phyloP scores from a whole-genome alignment of 1,140 invertebrate species.

The Calliopsis andreniformis region DNA sequence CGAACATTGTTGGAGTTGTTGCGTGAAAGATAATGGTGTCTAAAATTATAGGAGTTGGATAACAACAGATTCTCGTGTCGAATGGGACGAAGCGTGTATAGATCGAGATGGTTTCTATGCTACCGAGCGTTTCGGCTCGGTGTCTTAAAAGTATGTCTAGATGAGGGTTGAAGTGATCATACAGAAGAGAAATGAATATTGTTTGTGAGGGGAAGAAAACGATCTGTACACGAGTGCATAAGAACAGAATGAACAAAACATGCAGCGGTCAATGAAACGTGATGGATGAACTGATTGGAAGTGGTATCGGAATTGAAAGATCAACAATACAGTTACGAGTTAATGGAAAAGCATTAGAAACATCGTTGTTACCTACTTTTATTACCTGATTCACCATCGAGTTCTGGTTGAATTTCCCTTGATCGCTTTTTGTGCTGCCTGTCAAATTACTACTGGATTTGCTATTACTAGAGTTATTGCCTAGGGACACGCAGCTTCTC shows the following conservation, averaged over 20 bases:
- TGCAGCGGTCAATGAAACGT: constrained; percentile 30
- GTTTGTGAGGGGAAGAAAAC: constrained; percentile 2
- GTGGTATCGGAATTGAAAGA: constrained; percentile 48
- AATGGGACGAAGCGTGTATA: constrained; percentile 22
- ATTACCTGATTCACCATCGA: constrained; percentile 78
- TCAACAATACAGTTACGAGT: constrained; percentile 32
- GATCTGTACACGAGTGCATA: constrained; percentile 45
- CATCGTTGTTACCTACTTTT: constrained; percentile 64
- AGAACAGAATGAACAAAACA: constrained; percentile 42
- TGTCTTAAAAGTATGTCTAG: background rate
- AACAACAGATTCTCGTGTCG: background rate
- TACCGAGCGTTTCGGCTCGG: background rate
- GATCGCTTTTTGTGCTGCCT: constrained; percentile 85
- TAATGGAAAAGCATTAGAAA: constrained; percentile 41
- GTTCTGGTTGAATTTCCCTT: constrained; percentile 82
- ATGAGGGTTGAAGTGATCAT: background rate
- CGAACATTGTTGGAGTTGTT: constrained; percentile 88
- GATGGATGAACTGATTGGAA: constrained; percentile 43
- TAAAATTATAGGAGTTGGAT: constrained; percentile 67
- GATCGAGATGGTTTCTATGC: constrained; percentile 23
- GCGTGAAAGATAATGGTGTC: constrained; percentile 86
- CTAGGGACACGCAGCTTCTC: constrained; percentile 87
- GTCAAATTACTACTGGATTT: constrained; percentile 88
- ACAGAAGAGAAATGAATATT: background rate
- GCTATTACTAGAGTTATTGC: constrained; percentile 87